These are phyloP conservation scores for Jordanella pulchra DNA, from an alignment of 2,797 vertebrate species.

Conservation along the genomic window DNA sequence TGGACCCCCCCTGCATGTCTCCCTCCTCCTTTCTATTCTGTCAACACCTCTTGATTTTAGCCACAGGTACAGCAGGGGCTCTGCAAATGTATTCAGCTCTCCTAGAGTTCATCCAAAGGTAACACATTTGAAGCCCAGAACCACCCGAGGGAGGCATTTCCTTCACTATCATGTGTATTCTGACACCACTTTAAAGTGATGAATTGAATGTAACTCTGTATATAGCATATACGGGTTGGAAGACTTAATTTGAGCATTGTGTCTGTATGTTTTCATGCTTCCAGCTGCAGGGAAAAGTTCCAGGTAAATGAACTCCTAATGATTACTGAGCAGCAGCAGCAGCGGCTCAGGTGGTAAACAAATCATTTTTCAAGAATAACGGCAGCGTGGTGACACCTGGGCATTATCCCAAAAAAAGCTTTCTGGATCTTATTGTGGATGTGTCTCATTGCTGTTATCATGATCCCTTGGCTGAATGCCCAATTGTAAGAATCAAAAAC, in stretches of 20 bases:
- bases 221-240: slow-evolving; percentile 30
- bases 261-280: slow-evolving; percentile 41
- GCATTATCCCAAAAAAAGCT: slow-evolving; percentile 36
- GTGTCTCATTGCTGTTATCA: slow-evolving; percentile 16
- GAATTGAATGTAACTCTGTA: slow-evolving; percentile 45
- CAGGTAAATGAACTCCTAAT: slow-evolving; percentile 57
- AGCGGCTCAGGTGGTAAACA: slow-evolving; percentile 65
- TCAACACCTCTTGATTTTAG: slow-evolving; percentile 74
- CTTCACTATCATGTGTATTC: slow-evolving; percentile 47
- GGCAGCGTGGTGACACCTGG: slow-evolving; percentile 57
- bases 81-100: slow-evolving; percentile 63
- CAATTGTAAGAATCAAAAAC: slow-evolving; percentile 10
- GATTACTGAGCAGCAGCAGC: slow-evolving; percentile 57
- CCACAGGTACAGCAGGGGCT: slow-evolving; percentile 68
- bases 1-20: slow-evolving; percentile 37
- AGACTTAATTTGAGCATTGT: slow-evolving; percentile 28
- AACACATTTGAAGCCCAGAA: slow-evolving; percentile 71
- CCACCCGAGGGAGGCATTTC: slow-evolving; percentile 58
- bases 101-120: slow-evolving; percentile 73
- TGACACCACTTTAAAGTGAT: slow-evolving; percentile 60
- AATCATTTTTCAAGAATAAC: slow-evolving; percentile 56
- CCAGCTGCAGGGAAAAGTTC: slow-evolving; percentile 51
- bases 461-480: neutral
- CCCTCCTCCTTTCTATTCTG: slow-evolving; percentile 47
- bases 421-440: slow-evolving; percentile 19